A percentile compares a stretch with the other conserved stretches of the same genome.
Conservation (phyloP, 2,113 vertebrate species). For the Ellobius talpinus region DNA sequence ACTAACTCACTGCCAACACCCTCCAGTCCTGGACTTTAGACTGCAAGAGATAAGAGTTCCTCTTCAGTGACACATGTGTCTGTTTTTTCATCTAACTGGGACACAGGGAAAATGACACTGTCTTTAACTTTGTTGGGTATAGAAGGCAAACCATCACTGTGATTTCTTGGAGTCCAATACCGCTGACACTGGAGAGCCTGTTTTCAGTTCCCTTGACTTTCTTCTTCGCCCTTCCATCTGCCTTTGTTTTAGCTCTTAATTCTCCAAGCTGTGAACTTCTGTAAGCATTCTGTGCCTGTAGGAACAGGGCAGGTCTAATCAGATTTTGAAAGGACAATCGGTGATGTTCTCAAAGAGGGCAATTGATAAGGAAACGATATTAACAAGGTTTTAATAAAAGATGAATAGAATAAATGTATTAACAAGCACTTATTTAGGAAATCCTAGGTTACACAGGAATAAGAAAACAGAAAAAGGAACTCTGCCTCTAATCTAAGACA, state of each 20-base stretch:
- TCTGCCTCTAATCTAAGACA: not conserved
- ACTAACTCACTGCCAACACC: too few relatives aligned
- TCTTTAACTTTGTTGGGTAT: not conserved
- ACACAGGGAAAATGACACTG: not conserved
- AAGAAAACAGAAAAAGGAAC: not conserved
- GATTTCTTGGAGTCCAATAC: fast-evolving
- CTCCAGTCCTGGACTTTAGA: not conserved
- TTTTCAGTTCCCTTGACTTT: not conserved
- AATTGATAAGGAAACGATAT: not conserved
- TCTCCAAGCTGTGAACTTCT: not conserved
- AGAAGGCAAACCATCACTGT: not conserved
- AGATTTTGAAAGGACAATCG: not conserved
- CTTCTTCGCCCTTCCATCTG: not conserved
- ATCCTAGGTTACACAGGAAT: not conserved
- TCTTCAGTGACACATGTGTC: fast-evolving
- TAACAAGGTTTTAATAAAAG: not conserved
- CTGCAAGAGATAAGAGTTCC: not conserved
- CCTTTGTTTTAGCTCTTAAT: not conserved
- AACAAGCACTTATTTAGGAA: not conserved
- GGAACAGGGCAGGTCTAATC: too few relatives aligned
- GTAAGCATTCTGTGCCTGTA: not conserved
- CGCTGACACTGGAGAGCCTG: not conserved
- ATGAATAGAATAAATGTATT: not conserved
- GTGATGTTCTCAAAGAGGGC: not conserved
- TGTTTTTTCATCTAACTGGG: not conserved